Evolutionary conservation across 2,797 vertebrate genomes (phyloP).

Genomic region (Thamnophis elegans): DNA sequence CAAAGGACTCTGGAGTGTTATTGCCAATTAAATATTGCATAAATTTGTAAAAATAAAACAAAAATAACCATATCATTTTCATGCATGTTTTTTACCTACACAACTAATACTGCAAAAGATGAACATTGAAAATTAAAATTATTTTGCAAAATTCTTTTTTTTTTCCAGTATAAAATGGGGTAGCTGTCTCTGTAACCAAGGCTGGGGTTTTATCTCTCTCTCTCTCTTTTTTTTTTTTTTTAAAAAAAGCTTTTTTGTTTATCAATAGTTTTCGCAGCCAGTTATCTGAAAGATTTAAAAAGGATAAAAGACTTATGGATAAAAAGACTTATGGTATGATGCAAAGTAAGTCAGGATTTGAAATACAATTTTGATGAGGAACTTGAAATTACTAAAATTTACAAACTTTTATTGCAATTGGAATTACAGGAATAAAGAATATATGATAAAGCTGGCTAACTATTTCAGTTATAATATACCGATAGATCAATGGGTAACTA

Average conservation of each 20-base stretch:
- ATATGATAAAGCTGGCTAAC: background rate
- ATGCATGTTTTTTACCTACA: background rate
- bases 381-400: background rate
- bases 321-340: background rate
- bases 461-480: background rate
- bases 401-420: background rate
- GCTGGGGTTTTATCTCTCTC: background rate
- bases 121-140: background rate
- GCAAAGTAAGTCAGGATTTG: background rate
- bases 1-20: background rate
- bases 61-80: background rate
- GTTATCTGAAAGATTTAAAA: background rate
- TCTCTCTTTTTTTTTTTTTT: too few species aligned
- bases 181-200: background rate
- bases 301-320: background rate
- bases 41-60: background rate
- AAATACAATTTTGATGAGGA: background rate
- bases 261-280: background rate
- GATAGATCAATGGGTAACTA: background rate
- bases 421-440: background rate
- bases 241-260: background rate
- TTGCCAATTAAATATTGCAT: background rate
- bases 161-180: background rate
- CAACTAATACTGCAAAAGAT: background rate
- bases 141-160: background rate